Conservation (phyloP, 35 echinoderm and acorn worm species). For the Antedon bifida region DNA sequence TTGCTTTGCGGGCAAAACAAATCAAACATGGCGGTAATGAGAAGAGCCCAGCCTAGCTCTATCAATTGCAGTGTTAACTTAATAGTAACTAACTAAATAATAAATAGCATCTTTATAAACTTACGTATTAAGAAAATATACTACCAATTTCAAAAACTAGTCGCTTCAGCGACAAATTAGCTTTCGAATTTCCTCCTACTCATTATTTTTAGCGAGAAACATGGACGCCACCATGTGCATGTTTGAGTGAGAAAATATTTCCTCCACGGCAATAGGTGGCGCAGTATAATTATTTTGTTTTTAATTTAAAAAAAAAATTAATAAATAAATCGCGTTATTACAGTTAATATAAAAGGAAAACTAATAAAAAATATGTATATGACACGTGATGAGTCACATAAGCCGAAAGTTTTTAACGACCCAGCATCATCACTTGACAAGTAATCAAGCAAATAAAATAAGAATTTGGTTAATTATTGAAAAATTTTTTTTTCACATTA, state of each 20-base stretch:
- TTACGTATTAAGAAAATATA: neutral
- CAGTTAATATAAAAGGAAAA: no score
- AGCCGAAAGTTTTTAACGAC: no score
- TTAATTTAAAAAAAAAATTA: no score
- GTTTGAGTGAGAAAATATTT: neutral
- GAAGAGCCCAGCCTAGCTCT: neutral
- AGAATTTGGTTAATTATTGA: no score
- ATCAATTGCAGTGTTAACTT: no score
- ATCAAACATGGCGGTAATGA: neutral
- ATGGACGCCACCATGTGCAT: constrained; percentile 1
- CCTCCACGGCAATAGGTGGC: neutral
- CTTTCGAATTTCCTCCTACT: neutral
- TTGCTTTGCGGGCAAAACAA: neutral
- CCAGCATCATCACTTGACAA: no score
- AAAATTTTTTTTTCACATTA: no score
- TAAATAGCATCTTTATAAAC: neutral
- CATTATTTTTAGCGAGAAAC: neutral
- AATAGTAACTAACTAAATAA: neutral
- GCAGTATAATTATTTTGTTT: neutral
- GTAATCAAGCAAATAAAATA: no score
- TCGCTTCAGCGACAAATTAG: neutral
- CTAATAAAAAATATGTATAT: no score
- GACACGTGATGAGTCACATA: no score
- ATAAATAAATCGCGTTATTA: no score
- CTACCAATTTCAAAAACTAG: neutral